Base-by-base conservation (phyloP, 2,113 vertebrate species). In the Psilopogon haemacephalus region DNA sequence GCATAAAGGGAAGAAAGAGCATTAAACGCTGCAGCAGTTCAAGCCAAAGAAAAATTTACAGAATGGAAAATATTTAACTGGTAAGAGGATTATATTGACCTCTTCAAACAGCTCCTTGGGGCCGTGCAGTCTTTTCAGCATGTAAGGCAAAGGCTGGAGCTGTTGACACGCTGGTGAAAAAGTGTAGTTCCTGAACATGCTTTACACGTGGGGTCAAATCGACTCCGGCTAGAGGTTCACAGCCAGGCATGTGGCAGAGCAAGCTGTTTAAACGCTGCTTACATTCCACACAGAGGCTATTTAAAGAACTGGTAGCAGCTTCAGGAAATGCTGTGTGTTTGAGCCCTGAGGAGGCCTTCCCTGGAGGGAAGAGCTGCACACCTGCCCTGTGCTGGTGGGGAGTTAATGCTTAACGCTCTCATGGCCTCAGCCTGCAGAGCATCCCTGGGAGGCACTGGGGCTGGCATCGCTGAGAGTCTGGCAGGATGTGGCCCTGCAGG, bases 311-410 rank as follows among this genome's bases (percentile, higher is more conserved):
- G 70, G 52, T 70, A 48, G 72, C 48, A 44, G 75, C 65, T 91
- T 89, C 46, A n/a, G 87, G 87, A 93, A 88, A 38, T 0, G 1
- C 68, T 48, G 56, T 28, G 1, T 75, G 18, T 74, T 63, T 68
- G 76, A 91, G 48, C 72, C 91, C 89, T 33, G 21, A 88, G 89
- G 82, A 94, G 69, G 89, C 65, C 17, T 78, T 84, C 83, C 89
- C 85, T 38, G 40, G 93, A 84, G 89, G 87, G 67, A 64, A 35
- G n/a, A 0, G 0, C 26, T 26, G 48, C 38, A 18, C 84, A 89
- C 79, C 93, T 95, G 93, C 85, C 75, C 48, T 23, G 1, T 2
- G 1, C 16, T 44, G 59, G 33, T 40, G 2, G 2, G 54, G 78
- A 89, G 65, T 69, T 89, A 62, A 37, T 50, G 60, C 73, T 74